A percentile compares a stretch with the other conserved stretches of the same genome.
phyloP scores from a whole-genome alignment of 30 jellyfish, hydroid and myxozoan species.

The Turritopsis rubra region DNA sequence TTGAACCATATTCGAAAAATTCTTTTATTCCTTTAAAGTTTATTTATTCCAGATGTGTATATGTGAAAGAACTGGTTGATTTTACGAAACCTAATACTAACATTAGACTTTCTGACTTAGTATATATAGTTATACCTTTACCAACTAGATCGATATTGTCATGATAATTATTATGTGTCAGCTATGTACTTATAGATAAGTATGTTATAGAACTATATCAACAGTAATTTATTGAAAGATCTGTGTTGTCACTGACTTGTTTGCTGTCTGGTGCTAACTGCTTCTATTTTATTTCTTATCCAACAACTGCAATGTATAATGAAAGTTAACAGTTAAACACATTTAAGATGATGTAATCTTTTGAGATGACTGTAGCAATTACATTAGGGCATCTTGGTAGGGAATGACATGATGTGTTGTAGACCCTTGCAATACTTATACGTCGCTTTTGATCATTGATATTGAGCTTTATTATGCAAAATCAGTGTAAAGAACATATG shows the following conservation, averaged over 20 bases:
- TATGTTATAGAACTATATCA: background rate
- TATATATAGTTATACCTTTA: background rate
- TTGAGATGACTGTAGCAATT: background rate
- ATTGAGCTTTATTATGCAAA: background rate
- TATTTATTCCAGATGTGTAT: background rate
- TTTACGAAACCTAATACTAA: background rate
- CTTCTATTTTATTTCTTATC: background rate
- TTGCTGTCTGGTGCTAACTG: background rate
- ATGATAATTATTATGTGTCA: background rate
- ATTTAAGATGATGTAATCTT: background rate
- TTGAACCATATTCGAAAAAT: background rate
- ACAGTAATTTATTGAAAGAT: background rate
- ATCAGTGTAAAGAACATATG: no score
- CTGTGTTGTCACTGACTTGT: background rate
- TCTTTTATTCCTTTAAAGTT: background rate
- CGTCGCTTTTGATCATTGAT: no score
- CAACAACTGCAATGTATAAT: background rate
- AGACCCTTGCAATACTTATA: background rate
- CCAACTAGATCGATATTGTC: conserved; percentile 5
- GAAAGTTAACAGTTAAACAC: background rate
- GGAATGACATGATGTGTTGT: background rate
- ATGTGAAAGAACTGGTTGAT: background rate
- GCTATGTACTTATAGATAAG: background rate
- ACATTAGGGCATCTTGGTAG: background rate
- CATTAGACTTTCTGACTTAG: conserved; percentile 4